These are phyloP conservation scores for Lobophora halterata DNA, from an alignment of 2,888 invertebrate genomes.

Conservation along the genomic window DNA sequence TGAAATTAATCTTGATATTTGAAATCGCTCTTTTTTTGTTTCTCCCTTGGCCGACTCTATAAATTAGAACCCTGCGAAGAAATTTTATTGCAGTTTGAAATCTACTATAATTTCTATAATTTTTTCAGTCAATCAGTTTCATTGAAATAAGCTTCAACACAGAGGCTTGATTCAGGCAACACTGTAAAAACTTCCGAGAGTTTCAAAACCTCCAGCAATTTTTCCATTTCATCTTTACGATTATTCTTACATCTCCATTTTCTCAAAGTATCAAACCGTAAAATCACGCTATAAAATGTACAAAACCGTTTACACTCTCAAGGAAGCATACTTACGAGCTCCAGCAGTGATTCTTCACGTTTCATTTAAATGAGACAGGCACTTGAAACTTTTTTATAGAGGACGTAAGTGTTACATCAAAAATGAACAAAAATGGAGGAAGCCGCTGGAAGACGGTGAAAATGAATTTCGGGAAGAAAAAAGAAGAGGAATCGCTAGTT, in stretches of 20 bases:
- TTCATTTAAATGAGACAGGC: slow-evolving; percentile 29
- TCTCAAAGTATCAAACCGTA: slow-evolving; percentile 24
- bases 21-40: no score
- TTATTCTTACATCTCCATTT: slow-evolving; percentile 7
- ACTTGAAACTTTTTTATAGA: slow-evolving; percentile 29
- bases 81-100: no score
- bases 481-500: slow-evolving; percentile 36
- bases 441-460: slow-evolving; percentile 67
- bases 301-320: slow-evolving; percentile 24
- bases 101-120: no score
- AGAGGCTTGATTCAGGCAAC: no score
- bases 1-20: slow-evolving; percentile 44
- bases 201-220: neutral
- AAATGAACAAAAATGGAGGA: slow-evolving; percentile 55
- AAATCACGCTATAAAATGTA: slow-evolving; percentile 12
- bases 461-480: slow-evolving; percentile 46
- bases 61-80: no score
- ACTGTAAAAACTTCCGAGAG: neutral
- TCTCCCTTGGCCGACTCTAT: no score
- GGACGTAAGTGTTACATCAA: slow-evolving; percentile 26
- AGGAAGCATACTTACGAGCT: slow-evolving; percentile 21
- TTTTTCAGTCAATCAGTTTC: no score
- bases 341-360: slow-evolving; percentile 23
- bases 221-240: slow-evolving; percentile 13
- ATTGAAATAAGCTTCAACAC: no score